Conservation (phyloP, 2,797 vertebrate species). For the Crypturellus tataupa region DNA sequence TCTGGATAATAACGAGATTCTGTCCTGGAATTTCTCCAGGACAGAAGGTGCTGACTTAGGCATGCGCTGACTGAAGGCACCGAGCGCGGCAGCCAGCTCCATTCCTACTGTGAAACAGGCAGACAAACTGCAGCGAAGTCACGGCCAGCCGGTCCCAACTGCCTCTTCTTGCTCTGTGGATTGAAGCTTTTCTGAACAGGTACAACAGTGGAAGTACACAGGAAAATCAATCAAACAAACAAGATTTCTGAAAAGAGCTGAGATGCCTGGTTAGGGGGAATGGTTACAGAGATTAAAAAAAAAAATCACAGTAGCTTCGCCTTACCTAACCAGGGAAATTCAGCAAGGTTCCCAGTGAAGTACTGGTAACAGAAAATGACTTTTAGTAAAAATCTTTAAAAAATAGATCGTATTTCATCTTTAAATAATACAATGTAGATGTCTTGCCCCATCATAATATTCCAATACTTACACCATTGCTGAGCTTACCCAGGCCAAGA, state of each 20-base stretch:
- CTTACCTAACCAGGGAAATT: neutral
- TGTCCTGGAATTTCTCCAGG: conserved; percentile 6
- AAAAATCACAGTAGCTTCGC: neutral
- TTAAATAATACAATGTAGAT: neutral
- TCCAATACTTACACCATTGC: neutral
- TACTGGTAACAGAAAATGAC: neutral
- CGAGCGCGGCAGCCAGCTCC: neutral
- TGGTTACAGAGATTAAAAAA: neutral
- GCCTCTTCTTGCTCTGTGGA: neutral
- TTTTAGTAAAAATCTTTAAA: neutral
- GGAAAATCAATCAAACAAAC: neutral
- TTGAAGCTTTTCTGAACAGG: neutral
- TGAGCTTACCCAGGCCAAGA: neutral
- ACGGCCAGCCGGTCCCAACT: neutral
- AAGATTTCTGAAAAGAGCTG: neutral
- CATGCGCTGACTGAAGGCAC: neutral
- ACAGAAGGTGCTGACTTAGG: neutral
- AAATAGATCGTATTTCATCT: neutral
- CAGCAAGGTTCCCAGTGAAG: neutral
- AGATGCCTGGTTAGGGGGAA: neutral
- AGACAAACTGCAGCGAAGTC: neutral
- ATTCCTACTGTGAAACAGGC: neutral
- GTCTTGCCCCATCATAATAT: neutral
- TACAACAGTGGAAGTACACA: neutral
- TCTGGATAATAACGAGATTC: neutral